phyloP scores from a whole-genome alignment of 2,888 invertebrate species.

The Ochropacha duplaris region DNA sequence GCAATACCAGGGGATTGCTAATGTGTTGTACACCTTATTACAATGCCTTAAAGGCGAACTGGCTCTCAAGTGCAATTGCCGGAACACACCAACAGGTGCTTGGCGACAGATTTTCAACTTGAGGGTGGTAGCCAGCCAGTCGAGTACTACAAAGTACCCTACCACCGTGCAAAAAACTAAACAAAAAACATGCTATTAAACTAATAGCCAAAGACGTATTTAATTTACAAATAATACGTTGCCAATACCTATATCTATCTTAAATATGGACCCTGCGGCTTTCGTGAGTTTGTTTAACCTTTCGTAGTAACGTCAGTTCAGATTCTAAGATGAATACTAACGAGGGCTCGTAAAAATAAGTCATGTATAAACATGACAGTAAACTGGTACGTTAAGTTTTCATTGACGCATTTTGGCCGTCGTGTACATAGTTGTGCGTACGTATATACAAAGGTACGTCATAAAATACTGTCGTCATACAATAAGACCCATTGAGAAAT shows the following conservation, averaged over 20 bases:
- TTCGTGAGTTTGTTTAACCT: not conserved
- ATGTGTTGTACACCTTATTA: too few species aligned
- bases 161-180: too few species aligned
- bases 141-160: too few species aligned
- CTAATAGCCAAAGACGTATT: too few species aligned
- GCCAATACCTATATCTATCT: not conserved
- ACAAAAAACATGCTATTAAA: too few species aligned
- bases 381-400: slow-evolving; percentile 36
- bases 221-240: too few species aligned
- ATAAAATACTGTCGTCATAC: slow-evolving; percentile 67
- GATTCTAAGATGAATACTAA: not conserved
- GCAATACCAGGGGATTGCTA: too few species aligned
- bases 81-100: too few species aligned
- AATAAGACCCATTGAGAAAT: slow-evolving; percentile 68
- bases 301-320: slow-evolving; percentile 1
- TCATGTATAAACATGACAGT: slow-evolving; percentile 35
- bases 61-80: too few species aligned
- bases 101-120: too few species aligned
- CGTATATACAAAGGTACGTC: slow-evolving; percentile 53
- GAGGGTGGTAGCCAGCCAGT: too few species aligned
- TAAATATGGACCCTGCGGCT: not conserved
- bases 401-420: slow-evolving; percentile 53
- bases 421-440: slow-evolving; percentile 59
- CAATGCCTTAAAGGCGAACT: too few species aligned
- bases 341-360: not conserved